A percentile compares a stretch with the other conserved stretches of the same genome.
phyloP scores from a whole-genome alignment of 2,888 invertebrate genomes.

The Epinotia demarniana region DNA sequence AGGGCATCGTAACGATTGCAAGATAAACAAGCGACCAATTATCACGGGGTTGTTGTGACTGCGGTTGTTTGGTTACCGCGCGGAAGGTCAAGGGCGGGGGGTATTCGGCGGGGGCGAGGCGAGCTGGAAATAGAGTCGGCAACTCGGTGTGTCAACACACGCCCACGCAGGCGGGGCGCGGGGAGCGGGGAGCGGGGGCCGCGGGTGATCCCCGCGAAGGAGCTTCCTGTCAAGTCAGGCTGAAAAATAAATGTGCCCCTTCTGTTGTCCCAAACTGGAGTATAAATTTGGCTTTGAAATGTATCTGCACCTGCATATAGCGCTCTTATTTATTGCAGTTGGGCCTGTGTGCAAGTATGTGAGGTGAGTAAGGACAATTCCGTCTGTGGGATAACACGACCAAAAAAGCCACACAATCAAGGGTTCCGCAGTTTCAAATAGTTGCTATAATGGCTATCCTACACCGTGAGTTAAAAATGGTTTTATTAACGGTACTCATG shows the following conservation, averaged over 20 bases:
- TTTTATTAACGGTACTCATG: too few relatives aligned
- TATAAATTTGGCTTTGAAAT: too few relatives aligned
- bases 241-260: neutral
- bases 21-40: conserved; percentile 57
- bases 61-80: conserved; percentile 79
- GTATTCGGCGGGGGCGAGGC: conserved; percentile 59
- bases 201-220: conserved; percentile 22
- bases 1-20: conserved; percentile 18
- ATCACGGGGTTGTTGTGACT: conserved; percentile 75
- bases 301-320: too few relatives aligned
- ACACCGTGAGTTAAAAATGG: too few relatives aligned
- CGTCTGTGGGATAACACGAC: too few relatives aligned
- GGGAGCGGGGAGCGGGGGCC: conserved; percentile 27
- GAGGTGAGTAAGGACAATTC: too few relatives aligned
- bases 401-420: too few relatives aligned
- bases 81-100: conserved; percentile 74
- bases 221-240: neutral
- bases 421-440: too few relatives aligned
- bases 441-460: too few relatives aligned
- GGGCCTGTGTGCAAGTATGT: too few relatives aligned
- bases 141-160: conserved; percentile 82
- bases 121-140: conserved; percentile 74
- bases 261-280: neutral
- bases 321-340: too few relatives aligned
- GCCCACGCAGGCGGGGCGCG: conserved; percentile 65